phyloP scores from a whole-genome alignment of 2,113 vertebrate genomes.

The Alces alces region DNA sequence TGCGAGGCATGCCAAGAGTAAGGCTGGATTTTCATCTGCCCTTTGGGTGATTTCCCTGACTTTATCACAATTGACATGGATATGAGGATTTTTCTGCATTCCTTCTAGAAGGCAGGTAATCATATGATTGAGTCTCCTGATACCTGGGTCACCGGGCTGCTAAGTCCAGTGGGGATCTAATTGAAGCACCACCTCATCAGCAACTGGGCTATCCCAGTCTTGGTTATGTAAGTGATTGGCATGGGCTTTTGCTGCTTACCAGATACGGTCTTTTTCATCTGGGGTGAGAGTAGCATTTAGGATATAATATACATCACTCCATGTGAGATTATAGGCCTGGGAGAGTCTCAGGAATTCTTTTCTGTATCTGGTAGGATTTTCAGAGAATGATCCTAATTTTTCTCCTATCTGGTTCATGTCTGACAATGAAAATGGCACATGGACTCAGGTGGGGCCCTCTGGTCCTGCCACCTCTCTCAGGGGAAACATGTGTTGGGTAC shows the following conservation, averaged over 20 bases:
- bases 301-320: neutral
- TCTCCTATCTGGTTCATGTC: neutral
- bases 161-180: neutral
- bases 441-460: neutral
- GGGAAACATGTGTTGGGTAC: neutral
- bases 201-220: neutral
- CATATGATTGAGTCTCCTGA: neutral
- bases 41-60: neutral
- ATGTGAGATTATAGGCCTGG: neutral
- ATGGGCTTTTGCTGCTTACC: fast-evolving
- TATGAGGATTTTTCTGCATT: neutral
- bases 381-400: neutral
- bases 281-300: neutral
- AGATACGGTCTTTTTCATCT: neutral
- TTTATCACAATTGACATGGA: neutral
- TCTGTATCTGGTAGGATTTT: neutral
- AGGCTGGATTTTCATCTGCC: neutral
- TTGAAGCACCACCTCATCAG: neutral
- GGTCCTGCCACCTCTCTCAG: neutral
- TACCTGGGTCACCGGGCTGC: neutral
- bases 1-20: neutral
- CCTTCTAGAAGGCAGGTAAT: neutral
- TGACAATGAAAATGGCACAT: neutral
- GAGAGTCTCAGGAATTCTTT: neutral
- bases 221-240: neutral